These are phyloP conservation scores for Lacanobia wlatinum DNA, from an alignment of 2,888 invertebrate genomes.

Conservation along the genomic window DNA sequence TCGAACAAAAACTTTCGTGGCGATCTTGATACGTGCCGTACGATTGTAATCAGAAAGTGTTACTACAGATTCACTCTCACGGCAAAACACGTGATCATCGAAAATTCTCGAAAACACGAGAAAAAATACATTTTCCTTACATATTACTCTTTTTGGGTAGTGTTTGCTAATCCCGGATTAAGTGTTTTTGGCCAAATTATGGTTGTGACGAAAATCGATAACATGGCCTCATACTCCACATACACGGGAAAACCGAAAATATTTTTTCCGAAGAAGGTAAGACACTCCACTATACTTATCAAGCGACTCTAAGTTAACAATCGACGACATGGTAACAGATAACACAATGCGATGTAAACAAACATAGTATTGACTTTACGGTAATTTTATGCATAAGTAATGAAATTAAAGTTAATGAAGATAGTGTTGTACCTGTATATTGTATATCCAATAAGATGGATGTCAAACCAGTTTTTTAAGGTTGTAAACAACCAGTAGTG, in stretches of 20 bases:
- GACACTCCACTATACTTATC: constrained; percentile 60
- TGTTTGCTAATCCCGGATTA: constrained; percentile 81
- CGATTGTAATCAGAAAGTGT: constrained; percentile 77
- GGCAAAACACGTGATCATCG: constrained; percentile 81
- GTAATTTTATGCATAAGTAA: constrained; percentile 32
- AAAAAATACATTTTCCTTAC: constrained; percentile 73
- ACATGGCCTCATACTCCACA: constrained; percentile 89
- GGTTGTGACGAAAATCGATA: constrained; percentile 89
- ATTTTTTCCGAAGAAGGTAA: constrained; percentile 90
- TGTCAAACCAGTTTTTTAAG: constrained; percentile 15
- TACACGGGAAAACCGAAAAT: constrained; percentile 90
- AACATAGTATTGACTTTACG: constrained; percentile 49
- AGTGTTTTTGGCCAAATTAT: constrained; percentile 86
- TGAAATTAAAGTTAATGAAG: constrained; percentile 26
- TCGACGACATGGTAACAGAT: constrained; percentile 61
- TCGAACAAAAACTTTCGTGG: constrained; percentile 83
- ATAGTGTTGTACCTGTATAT: constrained; percentile 23
- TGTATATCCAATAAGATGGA: constrained; percentile 25
- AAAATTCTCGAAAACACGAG: constrained; percentile 85
- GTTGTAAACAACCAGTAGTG: constrained; percentile 8
- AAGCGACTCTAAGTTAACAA: constrained; percentile 50
- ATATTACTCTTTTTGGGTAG: constrained; percentile 76
- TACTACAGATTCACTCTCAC: constrained; percentile 77
- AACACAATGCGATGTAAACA: constrained; percentile 58
- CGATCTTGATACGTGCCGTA: constrained; percentile 76